Evolutionary conservation across 1,140 invertebrate species (phyloP), one percentile per base, ranked within the genome.

Genomic region (Lucilia sericata): DNA sequence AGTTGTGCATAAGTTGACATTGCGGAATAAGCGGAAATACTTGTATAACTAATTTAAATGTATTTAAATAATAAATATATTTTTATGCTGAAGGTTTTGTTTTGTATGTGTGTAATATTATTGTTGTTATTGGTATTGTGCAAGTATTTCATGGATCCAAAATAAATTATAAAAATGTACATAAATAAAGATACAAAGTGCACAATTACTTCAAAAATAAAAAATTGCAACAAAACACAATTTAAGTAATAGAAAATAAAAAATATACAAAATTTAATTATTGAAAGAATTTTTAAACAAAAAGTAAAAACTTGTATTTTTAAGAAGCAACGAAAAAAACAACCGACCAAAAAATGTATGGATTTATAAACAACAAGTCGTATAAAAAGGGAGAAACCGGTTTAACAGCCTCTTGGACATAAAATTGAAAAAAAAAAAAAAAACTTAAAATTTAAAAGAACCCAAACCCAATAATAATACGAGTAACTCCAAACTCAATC

Each of bases 1-100:
- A 80, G 76, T 80, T 80, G 76, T 51, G 47, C 19, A 21, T 51
- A 21, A 49, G 76, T 80, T 80, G 76, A 51, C 76, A 80, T 80
- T 25, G 76, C n/a, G 19, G 8, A 17, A 36, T 76, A 14, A 70
- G 19, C 65, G 65, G 65, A 70, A 21, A 70, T 70, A 70, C 21
- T 9, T n/a, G 14, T 7, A 60, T 60, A n/a, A 60, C 3, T 60
- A 17, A 60, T 60, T 14, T 2, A 60, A n/a, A n/a, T n/a, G n/a
- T 60, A n/a, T n/a, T 17, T 60, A 7, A 12, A n/a, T 17, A 60
- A 4, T 17, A 17, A 60, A 4, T 17, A 17, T 60, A 17, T 7
- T 60, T n/a, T 7, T 17, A 60, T n/a, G 14, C 17, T 60, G 51
- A 7, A 60, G 13, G 13, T 60, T 60, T 70, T 70, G 65, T 70